Evolutionary conservation across 2,797 vertebrate genomes (phyloP).

Genomic region (Acanthopagrus latus): DNA sequence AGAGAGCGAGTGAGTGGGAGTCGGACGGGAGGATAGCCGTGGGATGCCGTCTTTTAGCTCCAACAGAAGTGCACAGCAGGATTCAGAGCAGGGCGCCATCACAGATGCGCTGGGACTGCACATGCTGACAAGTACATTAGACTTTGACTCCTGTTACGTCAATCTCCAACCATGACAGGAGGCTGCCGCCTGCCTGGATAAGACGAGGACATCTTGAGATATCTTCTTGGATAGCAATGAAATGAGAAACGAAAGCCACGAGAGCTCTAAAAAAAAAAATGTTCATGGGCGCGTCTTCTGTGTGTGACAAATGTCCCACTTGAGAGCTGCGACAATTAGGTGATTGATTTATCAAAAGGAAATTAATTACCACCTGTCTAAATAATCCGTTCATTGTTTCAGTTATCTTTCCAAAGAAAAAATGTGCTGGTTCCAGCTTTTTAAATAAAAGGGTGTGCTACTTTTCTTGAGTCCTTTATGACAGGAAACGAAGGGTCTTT

Average conservation of each 20-base stretch:
- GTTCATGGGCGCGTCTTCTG: background rate
- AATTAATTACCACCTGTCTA: no score
- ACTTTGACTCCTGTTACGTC: slow-evolving; percentile 51
- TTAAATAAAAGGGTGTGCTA: no score
- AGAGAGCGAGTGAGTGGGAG: slow-evolving; percentile 10
- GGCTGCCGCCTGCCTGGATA: slow-evolving; percentile 18
- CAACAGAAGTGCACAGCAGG: slow-evolving; percentile 61
- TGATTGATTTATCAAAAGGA: no score
- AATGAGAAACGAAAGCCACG: background rate
- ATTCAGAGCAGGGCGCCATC: slow-evolving; percentile 60
- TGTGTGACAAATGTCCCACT: background rate
- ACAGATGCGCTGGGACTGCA: slow-evolving; percentile 50
- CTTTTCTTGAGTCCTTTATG: no score
- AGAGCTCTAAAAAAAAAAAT: background rate
- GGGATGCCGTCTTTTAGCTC: slow-evolving; percentile 53
- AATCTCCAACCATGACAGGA: slow-evolving; percentile 31
- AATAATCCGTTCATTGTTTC: no score
- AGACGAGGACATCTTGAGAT: slow-evolving; percentile 4
- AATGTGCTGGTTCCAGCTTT: no score
- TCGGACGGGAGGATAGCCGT: slow-evolving; percentile 26
- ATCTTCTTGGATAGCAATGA: background rate
- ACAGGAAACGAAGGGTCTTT: no score
- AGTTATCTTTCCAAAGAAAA: no score
- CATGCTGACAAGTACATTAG: slow-evolving; percentile 62
- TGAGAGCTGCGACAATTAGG: no score